Percentiles rank a stretch among this genome's conserved stretches.
These are phyloP conservation scores for Enteromius fasciolatus DNA, from an alignment of 2,797 vertebrate species.

Conservation along the genomic window DNA sequence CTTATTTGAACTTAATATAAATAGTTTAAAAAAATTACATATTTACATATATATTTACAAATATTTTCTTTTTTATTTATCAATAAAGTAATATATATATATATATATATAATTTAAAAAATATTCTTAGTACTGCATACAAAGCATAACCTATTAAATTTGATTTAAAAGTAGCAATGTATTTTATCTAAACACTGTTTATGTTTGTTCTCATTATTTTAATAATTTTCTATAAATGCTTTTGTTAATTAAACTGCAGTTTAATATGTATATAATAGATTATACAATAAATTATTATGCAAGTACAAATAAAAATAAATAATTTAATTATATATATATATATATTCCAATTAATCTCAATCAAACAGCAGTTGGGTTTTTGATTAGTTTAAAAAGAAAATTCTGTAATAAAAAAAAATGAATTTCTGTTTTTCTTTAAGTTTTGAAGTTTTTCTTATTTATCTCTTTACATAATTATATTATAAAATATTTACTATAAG, in stretches of 20 bases:
- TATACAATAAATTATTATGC: not conserved
- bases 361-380: too few species aligned
- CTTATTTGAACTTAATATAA: not conserved
- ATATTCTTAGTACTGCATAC: too few species aligned
- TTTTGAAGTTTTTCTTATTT: not conserved
- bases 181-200: not conserved
- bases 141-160: too few species aligned
- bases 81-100: not conserved
- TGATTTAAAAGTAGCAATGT: constrained; percentile 13
- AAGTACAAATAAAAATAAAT: not conserved
- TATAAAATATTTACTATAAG: not conserved
- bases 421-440: too few species aligned
- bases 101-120: not conserved
- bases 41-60: not conserved
- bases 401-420: too few species aligned
- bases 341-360: not conserved
- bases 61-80: not conserved
- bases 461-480: not conserved
- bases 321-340: not conserved
- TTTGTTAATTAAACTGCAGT: not conserved
- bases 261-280: not conserved
- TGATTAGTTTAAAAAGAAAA: too few species aligned
- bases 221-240: not conserved
- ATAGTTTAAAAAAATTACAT: not conserved
- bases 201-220: not conserved